A percentile compares a stretch with the other conserved stretches of the same genome.
Conservation (phyloP, 2,113 vertebrate genomes). For the Aphyosemion australe region DNA sequence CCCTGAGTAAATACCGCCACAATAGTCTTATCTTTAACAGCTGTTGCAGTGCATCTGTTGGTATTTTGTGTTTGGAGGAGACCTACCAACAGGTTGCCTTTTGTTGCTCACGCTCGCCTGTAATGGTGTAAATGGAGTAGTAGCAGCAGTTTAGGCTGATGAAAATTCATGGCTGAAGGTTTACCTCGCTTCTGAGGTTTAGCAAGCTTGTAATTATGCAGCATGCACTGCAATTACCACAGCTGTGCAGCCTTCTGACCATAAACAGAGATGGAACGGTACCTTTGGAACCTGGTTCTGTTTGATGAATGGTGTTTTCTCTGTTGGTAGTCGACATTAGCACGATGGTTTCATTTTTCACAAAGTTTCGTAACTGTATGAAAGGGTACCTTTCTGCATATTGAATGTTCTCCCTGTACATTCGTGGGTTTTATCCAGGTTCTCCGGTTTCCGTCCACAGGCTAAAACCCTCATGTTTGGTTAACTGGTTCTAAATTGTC, state of each 20-base stretch:
- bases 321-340: not conserved
- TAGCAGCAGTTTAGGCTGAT: constrained; percentile 38
- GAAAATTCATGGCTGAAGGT: constrained; percentile 43
- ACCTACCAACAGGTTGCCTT: not conserved
- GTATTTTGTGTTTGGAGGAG: not conserved
- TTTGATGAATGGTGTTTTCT: not conserved
- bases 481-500: too few species aligned
- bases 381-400: too few species aligned
- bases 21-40: constrained; percentile 20
- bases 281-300: not conserved
- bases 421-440: too few species aligned
- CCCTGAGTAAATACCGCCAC: constrained; percentile 23
- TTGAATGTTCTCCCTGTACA: too few species aligned
- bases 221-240: constrained; percentile 32
- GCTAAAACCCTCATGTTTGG: too few species aligned
- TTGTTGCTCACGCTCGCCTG: not conserved
- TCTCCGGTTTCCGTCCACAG: too few species aligned
- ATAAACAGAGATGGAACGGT: constrained; percentile 7
- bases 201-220: constrained; percentile 35
- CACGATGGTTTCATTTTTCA: not conserved
- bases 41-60: constrained; percentile 35
- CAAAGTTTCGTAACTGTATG: not conserved
- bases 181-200: constrained; percentile 26
- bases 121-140: constrained; percentile 21
- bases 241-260: constrained; percentile 10